Evolutionary conservation across 2,113 vertebrate species (phyloP), one percentile per base, ranked within the genome.

Genomic region (Globicephala melas): DNA sequence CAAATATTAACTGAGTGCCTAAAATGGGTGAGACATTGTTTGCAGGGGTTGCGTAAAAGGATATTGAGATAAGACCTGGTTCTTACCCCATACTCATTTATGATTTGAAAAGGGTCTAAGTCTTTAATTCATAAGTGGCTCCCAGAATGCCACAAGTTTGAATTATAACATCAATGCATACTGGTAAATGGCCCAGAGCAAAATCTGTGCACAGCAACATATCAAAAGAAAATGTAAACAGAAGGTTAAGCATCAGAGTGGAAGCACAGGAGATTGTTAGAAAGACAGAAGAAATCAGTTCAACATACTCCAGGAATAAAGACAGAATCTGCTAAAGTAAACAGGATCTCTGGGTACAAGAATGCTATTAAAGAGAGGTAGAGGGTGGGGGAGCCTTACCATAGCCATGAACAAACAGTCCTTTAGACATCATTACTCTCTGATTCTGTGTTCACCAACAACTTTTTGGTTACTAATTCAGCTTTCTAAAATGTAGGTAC

Each of bases 201-300:
- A 95, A 93, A 91, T 50, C 89, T 74, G 38, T 81, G 36, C 53
- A 91, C 3, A 74, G 14, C n/a, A 94, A 63, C 74, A 26, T 60
- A 77, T 68, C 50, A 38, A 77, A 93, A 94, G 60, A 92, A 92
- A 88, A 91, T 62, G 25, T 53, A 89, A 89, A 94, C 10, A 11
- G 21, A 70, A 95, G 9, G n/a, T 6, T 89, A 26, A 63, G 26
- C 31, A 76, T 77, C 83, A 74, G 10, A 92, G 18, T 62, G 18
- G 12, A 91, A 89, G 53, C 28, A 94, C 8, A 41, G 11, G 10
- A 62, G 33, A 84, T 0, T 55, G 21, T 67, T 67, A 70, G 55
- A 76, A 95, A 89, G 13, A 91, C 7, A 53, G 71, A 65, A 84
- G 31, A 76, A 41, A 8, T 41, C 88, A 95, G 28, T 31, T 90